Conservation (phyloP, 2,113 vertebrate species). For the Reinhardtius hippoglossoides region DNA sequence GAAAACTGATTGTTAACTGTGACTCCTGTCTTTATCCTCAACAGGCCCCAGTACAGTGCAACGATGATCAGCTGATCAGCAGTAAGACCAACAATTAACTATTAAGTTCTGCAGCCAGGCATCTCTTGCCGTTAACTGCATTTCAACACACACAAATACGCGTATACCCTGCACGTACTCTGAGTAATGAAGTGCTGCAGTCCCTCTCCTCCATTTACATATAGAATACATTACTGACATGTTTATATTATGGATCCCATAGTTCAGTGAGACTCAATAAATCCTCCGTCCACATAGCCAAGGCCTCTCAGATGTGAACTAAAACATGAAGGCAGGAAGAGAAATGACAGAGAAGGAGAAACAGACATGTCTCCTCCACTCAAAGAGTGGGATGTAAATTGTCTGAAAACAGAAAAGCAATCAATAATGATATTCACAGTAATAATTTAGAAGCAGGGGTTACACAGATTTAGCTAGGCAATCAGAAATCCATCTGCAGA, state of each 20-base stretch:
- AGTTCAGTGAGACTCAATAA: conserved; percentile 61
- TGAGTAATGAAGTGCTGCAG: conserved; percentile 66
- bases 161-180: conserved; percentile 22
- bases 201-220: conserved; percentile 64
- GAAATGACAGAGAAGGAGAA: conserved; percentile 37
- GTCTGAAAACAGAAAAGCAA: conserved; percentile 75
- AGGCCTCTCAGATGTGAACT: conserved; percentile 15
- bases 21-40: neutral
- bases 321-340: conserved; percentile 8
- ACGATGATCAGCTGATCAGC: conserved; percentile 33
- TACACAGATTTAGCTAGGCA: conserved; percentile 80
- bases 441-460: conserved; percentile 77
- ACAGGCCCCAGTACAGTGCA: neutral
- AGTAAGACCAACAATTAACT: neutral
- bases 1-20: neutral
- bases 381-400: conserved; percentile 65
- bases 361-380: conserved; percentile 33
- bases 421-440: conserved; percentile 79
- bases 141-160: conserved; percentile 1
- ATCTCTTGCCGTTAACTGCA: neutral
- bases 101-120: neutral
- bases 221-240: conserved; percentile 70
- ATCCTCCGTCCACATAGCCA: conserved; percentile 34
- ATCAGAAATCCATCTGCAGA: conserved; percentile 81
- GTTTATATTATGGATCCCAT: conserved; percentile 52